These are phyloP conservation scores for Staurois parvus DNA, from an alignment of 2,797 vertebrate genomes.

Conservation along the genomic window DNA sequence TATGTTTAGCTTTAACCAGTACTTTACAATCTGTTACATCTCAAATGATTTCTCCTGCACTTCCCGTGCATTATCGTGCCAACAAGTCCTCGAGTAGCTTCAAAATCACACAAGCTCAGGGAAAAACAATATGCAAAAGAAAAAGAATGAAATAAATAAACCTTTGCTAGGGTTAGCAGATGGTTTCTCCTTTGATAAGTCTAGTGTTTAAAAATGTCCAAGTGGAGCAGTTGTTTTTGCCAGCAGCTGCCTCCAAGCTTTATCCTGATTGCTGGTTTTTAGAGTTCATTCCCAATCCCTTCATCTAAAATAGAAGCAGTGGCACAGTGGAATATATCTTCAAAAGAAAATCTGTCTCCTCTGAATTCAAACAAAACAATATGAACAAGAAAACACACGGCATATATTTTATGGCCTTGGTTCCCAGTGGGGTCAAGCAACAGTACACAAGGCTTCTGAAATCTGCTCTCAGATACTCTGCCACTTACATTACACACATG, in stretches of 20 bases:
- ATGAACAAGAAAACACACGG: constrained; percentile 41
- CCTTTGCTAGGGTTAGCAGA: constrained; percentile 54
- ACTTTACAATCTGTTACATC: constrained; percentile 16
- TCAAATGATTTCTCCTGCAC: constrained; percentile 11
- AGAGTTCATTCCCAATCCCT: constrained; percentile 53
- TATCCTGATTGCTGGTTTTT: constrained; percentile 55
- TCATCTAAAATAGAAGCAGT: constrained; percentile 56
- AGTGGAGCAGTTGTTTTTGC: constrained; percentile 61
- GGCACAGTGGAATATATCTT: constrained; percentile 55
- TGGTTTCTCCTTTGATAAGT: constrained; percentile 60
- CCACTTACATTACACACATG: constrained; percentile 1
- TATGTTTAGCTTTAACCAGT: not conserved
- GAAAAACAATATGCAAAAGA: constrained; percentile 45
- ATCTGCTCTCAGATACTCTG: constrained; percentile 27
- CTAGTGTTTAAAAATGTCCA: constrained; percentile 60
- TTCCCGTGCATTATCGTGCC: not conserved
- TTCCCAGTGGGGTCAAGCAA: constrained; percentile 30
- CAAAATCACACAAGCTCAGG: constrained; percentile 19
- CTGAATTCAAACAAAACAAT: constrained; percentile 57
- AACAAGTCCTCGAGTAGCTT: constrained; percentile 34
- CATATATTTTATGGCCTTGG: constrained; percentile 48
- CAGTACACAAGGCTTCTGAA: constrained; percentile 15
- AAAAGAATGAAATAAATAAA: constrained; percentile 55
- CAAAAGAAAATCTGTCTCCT: constrained; percentile 57
- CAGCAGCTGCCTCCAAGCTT: constrained; percentile 60